Evolutionary conservation across 2,888 invertebrate genomes (phyloP).

Genomic region (Drosophila affinis): DNA sequence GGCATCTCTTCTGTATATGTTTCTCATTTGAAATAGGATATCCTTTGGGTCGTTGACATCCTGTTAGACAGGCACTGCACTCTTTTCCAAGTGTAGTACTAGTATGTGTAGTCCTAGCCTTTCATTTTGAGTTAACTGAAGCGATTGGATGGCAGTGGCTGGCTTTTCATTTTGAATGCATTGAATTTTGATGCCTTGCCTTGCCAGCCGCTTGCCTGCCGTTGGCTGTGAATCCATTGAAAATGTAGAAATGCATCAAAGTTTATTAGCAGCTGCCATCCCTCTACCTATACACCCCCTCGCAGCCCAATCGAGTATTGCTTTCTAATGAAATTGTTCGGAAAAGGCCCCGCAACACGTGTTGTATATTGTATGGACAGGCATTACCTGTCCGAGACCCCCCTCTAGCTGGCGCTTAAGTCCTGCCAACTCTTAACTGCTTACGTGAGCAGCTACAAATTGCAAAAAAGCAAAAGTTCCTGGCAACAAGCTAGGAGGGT

Average conservation of each 20-base stretch:
- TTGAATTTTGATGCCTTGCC: constrained; percentile 51
- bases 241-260: constrained; percentile 40
- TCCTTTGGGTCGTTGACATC: neutral
- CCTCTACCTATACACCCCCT: neutral
- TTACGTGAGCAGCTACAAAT: constrained; percentile 61
- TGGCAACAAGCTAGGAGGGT: constrained; percentile 15
- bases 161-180: constrained; percentile 60
- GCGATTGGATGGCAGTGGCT: constrained; percentile 9
- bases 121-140: constrained; percentile 38
- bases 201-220: constrained; percentile 2
- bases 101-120: constrained; percentile 17
- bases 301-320: constrained; percentile 20
- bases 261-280: constrained; percentile 34
- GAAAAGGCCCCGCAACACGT: constrained; percentile 30
- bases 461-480: constrained; percentile 45
- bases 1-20: neutral
- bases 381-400: constrained; percentile 12
- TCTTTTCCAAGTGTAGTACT: neutral
- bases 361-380: constrained; percentile 29
- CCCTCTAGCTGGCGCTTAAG: neutral
- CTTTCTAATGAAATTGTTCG: constrained; percentile 34
- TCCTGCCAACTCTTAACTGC: constrained; percentile 42
- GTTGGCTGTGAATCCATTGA: constrained; percentile 27
- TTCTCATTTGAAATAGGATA: constrained; percentile 2
- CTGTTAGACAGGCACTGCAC: neutral